phyloP scores from a whole-genome alignment of 2,797 vertebrate genomes.

The Acanthis flammea region DNA sequence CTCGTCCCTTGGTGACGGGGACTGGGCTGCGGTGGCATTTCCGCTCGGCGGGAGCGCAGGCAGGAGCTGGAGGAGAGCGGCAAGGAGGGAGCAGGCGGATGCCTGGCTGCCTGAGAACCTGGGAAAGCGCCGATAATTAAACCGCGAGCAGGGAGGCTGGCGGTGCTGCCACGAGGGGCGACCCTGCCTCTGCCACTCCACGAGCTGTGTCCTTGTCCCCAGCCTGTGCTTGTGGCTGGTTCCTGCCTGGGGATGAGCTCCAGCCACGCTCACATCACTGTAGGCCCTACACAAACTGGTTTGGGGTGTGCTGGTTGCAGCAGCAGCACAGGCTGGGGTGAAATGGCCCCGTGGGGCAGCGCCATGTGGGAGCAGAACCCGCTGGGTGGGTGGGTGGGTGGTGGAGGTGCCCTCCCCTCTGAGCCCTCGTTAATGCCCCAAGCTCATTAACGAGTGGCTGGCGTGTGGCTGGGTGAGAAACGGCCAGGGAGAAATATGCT shows the following conservation, averaged over 20 bases:
- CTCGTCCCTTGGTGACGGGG: background rate
- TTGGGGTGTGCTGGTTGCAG: background rate
- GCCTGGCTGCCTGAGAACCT: background rate
- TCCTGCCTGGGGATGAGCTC: background rate
- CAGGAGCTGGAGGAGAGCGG: background rate
- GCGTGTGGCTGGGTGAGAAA: slow-evolving; percentile 66
- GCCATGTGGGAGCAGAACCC: background rate
- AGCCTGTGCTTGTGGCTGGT: background rate
- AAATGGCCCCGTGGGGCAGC: background rate
- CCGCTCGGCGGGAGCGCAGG: background rate
- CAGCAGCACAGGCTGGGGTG: background rate
- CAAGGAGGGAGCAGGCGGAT: background rate
- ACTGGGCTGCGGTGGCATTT: background rate
- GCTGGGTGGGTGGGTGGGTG: background rate
- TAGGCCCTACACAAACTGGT: background rate
- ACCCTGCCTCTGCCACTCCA: background rate
- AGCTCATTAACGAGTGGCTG: slow-evolving; percentile 56
- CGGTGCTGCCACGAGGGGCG: background rate
- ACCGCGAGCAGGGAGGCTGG: background rate
- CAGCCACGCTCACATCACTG: rapidly evolving
- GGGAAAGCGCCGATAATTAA: background rate
- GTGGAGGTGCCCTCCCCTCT: rapidly evolving
- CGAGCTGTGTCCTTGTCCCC: background rate
- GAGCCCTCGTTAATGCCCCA: slow-evolving; percentile 24
- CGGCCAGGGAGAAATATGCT: slow-evolving; percentile 54